Evolutionary conservation across 2,888 invertebrate species (phyloP).

Genomic region (Tiliacea citrago): DNA sequence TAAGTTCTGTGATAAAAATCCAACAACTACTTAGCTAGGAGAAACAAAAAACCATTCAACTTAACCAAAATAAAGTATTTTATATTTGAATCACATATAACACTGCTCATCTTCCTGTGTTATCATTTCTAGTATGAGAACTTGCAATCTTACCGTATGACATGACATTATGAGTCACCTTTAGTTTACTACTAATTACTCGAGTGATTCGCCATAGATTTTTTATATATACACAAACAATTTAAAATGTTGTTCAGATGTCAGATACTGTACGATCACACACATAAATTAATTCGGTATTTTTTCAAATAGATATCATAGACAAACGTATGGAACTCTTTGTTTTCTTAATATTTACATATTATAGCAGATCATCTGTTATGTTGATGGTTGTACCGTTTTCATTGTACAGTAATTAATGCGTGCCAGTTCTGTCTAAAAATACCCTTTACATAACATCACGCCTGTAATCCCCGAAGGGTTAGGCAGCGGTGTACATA

Average conservation of each 20-base stretch:
- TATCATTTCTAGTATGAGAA: neutral
- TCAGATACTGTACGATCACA: neutral
- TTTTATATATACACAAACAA: neutral
- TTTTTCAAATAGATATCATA: neutral
- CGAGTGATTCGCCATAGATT: neutral
- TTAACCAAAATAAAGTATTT: neutral
- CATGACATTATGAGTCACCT: neutral
- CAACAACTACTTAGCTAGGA: too few relatives aligned
- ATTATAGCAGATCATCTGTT: neutral
- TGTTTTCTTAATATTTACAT: neutral
- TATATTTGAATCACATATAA: neutral
- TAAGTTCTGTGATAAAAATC: neutral
- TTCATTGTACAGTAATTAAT: neutral
- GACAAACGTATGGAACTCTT: neutral
- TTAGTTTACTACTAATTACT: neutral
- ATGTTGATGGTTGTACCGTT: neutral
- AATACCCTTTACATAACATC: neutral
- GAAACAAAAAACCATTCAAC: neutral
- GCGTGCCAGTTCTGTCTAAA: neutral
- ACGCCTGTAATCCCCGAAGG: neutral
- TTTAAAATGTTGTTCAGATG: neutral
- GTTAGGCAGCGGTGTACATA: neutral
- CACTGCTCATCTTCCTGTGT: too few relatives aligned
- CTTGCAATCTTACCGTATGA: neutral
- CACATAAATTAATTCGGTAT: neutral